Base-by-base conservation (phyloP, 1,140 invertebrate species). In the Berghia stephanieae region DNA sequence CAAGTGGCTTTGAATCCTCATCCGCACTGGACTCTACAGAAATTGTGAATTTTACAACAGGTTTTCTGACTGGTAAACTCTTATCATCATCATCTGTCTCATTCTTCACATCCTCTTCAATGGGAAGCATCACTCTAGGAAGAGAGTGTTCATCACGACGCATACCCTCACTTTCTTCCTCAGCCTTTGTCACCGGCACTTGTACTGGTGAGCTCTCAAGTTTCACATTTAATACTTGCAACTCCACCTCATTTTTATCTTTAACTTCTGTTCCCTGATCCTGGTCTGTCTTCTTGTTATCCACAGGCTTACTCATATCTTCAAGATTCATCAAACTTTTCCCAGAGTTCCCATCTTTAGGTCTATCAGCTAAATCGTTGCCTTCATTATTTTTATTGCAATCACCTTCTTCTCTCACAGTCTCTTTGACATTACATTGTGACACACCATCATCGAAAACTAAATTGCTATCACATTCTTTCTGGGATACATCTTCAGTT, bases 1-100 rank as follows among this genome's bases (percentile, higher is more conserved):
- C n/a, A n/a, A n/a, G n/a, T n/a, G n/a, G n/a, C n/a, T n/a, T n/a
- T n/a, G n/a, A n/a, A 3, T 75, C 73, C 31, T 71, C 69, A 10
- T 75, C 73, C 21, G 55, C 10, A 31, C 67, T 75, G 31, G 73
- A 75, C 42, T 75, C 73, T 40, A 75, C 36, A 46, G 73, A 75
- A 27, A 75, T 42, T 46, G 73, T 75, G 38, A 75, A 75, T 31
- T 75, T 75, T 16, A 75, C 73, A 24, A 67, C 16, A 44, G 55
- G 57, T 46, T 67, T 75, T 38, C 46, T 57, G 3, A 74, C n/a
- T 60, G n/a, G 34, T n/a, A 2, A 16, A 6, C 34, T 5, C 36
- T 24, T 46, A 6, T 49, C 46, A 34, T 6, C 18, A 13, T 68
- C 27, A 27, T 72, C 27, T 34, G 43, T 2, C 46, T 10, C 27